Base-by-base conservation (phyloP, 2,113 vertebrate genomes). In the Phasianus colchicus region DNA sequence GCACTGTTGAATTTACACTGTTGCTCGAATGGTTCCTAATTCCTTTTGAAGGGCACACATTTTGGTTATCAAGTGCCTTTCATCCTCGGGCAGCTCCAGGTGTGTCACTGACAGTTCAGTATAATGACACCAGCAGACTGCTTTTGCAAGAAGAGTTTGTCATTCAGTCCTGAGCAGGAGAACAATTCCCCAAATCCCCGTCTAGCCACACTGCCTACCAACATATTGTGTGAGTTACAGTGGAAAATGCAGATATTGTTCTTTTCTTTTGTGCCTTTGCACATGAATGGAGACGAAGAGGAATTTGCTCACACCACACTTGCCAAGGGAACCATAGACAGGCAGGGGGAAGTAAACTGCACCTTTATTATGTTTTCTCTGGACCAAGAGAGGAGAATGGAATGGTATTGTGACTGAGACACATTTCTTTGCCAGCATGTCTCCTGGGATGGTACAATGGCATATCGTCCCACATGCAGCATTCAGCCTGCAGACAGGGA, bases 181-280 rank as follows among this genome's bases (percentile, higher is more conserved):
- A 91, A 93, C 83, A 95, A 95, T 94, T 90, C 90, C 88, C 70
- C 66, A 95, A 57, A 95, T 95, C 94, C 85, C 95, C 72, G 91
- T 93, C 93, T 93, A 90, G 90, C 93, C 83, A 64, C 94, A 60
- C 61, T 77, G 89, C 88, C 91, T 94, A 45, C 76, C 61, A 90
- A 78, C 88, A 84, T 91, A 95, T 63, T 90, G 88, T 65, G 22
- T 18, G 85, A 61, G 76, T 36, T 75, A 78, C 47, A 77, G 83
- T 88, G 79, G 76, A 83, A 95, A 96, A 96, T 69, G 85, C 79
- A 90, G 91, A 92, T 91, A 90, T 80, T 88, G 83, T 90, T 95
- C 83, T 94, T 79, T 91, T n/a, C 88, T 92, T 95, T 95, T 88
- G 69, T 96, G 88, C 69, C 61, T 88, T 86, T 86, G 89, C 73